Evolutionary conservation across 1,140 invertebrate genomes (phyloP), one percentile per base, ranked within the genome.

Genomic region (Drosophila kanapiae): DNA sequence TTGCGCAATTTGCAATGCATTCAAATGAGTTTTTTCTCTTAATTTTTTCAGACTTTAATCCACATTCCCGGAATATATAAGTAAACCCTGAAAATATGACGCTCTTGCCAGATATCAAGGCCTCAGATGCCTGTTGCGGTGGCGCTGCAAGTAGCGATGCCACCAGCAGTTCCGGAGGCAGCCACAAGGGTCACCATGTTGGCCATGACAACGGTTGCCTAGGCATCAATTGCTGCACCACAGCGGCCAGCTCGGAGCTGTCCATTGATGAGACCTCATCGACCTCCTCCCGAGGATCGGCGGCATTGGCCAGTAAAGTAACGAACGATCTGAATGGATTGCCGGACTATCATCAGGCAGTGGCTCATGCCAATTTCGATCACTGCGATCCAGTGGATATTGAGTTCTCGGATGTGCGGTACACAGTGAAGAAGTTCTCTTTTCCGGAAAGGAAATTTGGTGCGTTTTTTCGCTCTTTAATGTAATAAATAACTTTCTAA

Each of bases 371-470:
- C 27, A 82, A 91, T 61, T 92, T 93, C 42, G 82, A 91, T 33
- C 92, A 91, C 14, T 82, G 93, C 78, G 78, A 93, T 8, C 84
- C 93, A 0, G 94, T 96, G 13, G 94, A 96, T 74, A 95, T 96
- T 16, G 94, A 96, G 71, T 96, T 96, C 79, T 94, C 94, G 74
- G 94, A 96, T 80, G 74, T 96, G 10, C 94, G 93, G 0, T 96
- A 94, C 75, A 94, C 94, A 1, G 94, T 95, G 37, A 94, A 93
- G 29, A 94, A 92, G 62, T 93, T 93, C 63, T 91, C 82, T 0
- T 90, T 93, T 76, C 43, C 78, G 2, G 79, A 93, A 33, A 56
- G 88, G 10, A 92, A 93, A 77, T 93, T 93, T 48, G 83, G 91
- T 92, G n/a, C 10, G 57, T 48, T 35, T 31, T 54, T 42, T 4